Base-by-base conservation (phyloP, 2,113 vertebrate species). In the Butorides virescens region DNA sequence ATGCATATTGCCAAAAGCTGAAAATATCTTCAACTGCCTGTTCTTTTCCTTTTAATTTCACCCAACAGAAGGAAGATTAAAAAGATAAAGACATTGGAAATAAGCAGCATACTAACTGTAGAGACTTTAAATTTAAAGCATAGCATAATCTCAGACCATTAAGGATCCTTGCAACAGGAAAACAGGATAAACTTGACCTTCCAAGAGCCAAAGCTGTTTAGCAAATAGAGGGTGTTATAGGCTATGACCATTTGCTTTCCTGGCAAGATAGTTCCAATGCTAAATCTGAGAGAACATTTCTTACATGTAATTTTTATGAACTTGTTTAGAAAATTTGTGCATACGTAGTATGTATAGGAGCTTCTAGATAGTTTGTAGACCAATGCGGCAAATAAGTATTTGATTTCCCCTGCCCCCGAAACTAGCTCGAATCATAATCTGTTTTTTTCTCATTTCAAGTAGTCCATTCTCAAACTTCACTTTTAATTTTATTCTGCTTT, bases 51-150 rank as follows among this genome's bases (percentile, higher is more conserved):
- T 93, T 77, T 87, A 79, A 82, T 93, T 95, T 94, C 87, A 90
- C 52, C 36, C 52, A 96, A 61, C 70, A 94, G 90, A 92, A 91
- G 89, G 91, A 92, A 92, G 65, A 82, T 61, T 79, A 91, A 93
- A 90, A 95, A 93, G 56, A 79, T 74, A 78, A 7, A 91, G 80
- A 36, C 30, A 50, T 13, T 47, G 44, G 21, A 34, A 89, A 72
- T 75, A 77, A 70, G 52, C 16, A 81, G 29, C 11, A 59, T 36
- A 21, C 13, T 90, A 81, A 63, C 25, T 39, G 70, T 53, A 67
- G 52, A 71, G 49, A 52, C 36, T 92, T 79, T 39, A 47, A 17
- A 71, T 86, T 75, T 83, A 78, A 81, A 92, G 13, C 10, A 37
- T 12, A 74, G 13, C 11, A 32, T 37, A 94, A 56, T 86, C 76